Conservation (phyloP, 2,888 invertebrate species). For the Rotaria macrura region DNA sequence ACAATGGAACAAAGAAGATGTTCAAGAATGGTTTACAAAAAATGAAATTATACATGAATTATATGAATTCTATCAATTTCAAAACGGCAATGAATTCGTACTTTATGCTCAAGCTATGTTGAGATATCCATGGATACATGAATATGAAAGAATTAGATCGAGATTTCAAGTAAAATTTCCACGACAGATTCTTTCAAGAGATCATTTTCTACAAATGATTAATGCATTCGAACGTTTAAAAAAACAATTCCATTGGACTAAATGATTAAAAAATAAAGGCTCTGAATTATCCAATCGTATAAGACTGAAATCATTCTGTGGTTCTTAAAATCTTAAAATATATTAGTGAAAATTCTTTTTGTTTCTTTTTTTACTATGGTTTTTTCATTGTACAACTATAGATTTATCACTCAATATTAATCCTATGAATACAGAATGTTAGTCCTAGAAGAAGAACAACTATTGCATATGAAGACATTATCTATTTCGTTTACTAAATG, state of each 20-base stretch:
- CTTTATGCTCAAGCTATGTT: neutral
- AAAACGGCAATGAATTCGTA: neutral
- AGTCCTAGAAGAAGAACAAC: too few relatives aligned
- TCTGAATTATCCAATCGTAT: too few relatives aligned
- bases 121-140: neutral
- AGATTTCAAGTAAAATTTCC: neutral
- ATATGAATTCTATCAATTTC: neutral
- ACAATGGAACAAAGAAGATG: neutral
- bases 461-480: too few relatives aligned
- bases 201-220: neutral
- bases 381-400: too few relatives aligned
- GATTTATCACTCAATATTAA: too few relatives aligned
- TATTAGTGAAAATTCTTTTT: too few relatives aligned
- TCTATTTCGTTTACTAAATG: too few relatives aligned
- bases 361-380: too few relatives aligned
- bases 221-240: neutral
- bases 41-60: neutral
- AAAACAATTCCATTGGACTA: neutral
- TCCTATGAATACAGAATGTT: too few relatives aligned
- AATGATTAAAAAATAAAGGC: too few relatives aligned
- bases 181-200: neutral
- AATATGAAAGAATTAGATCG: neutral
- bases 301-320: too few relatives aligned
- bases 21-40: neutral
- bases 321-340: too few relatives aligned